These are phyloP conservation scores for Carabus problematicus DNA, from an alignment of 2,888 invertebrate genomes.

Conservation along the genomic window DNA sequence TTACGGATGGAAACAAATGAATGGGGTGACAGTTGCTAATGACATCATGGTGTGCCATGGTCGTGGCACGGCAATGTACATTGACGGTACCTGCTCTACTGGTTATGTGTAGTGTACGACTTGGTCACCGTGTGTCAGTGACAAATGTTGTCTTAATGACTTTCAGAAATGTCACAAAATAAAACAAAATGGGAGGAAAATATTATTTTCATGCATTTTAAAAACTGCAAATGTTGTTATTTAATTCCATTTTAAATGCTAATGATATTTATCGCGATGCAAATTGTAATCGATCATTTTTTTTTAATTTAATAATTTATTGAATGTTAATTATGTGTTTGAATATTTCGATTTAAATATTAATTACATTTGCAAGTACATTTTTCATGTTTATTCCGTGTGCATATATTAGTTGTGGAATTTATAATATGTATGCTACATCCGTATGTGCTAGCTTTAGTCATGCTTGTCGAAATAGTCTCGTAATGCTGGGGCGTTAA, in stretches of 20 bases:
- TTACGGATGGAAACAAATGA: constrained; percentile 33
- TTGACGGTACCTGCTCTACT: background rate
- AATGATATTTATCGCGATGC: constrained; percentile 8
- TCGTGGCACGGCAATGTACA: constrained; percentile 8
- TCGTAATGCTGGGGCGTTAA: too few relatives aligned
- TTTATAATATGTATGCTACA: too few relatives aligned
- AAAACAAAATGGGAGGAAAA: constrained; percentile 4
- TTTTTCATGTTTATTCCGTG: too few relatives aligned
- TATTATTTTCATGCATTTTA: constrained; percentile 13
- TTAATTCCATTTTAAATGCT: constrained; percentile 9
- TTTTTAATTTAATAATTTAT: background rate
- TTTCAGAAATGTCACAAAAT: constrained; percentile 6
- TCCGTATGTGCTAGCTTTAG: too few relatives aligned
- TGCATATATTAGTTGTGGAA: too few relatives aligned
- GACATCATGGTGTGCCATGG: constrained; percentile 42
- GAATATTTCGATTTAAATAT: too few relatives aligned
- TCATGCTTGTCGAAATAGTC: too few relatives aligned
- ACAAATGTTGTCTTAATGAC: constrained; percentile 31
- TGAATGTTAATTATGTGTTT: too few relatives aligned
- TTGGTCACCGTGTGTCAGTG: constrained; percentile 4
- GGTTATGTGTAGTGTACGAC: background rate
- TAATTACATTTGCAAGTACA: too few relatives aligned
- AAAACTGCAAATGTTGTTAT: constrained; percentile 15
- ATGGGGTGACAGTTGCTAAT: constrained; percentile 41
- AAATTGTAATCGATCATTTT: constrained; percentile 7